Base-by-base conservation (phyloP, 2,113 vertebrate species). In the Columba janthina region DNA sequence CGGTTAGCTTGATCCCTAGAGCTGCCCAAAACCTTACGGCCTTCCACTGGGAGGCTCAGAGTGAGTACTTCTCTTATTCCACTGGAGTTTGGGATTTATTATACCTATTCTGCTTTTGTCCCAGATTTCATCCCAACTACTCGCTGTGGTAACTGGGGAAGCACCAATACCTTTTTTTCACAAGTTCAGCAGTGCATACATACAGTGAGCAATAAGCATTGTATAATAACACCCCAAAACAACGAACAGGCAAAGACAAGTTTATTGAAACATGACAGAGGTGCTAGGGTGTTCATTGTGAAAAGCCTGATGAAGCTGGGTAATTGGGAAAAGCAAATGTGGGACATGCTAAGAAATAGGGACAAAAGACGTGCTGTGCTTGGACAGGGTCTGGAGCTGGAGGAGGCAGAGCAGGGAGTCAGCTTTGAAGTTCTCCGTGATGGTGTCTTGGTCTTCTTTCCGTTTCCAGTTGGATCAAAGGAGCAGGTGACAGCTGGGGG, bases 101-200 rank as follows among this genome's bases (percentile, higher is more conserved):
- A 12, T 46, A n/a, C 26, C 19, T 56, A 0, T 61, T 72, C 48
- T 50, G 42, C 34, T 81, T 88, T 92, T 56, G 42, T 53, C 51
- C 31, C 64, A 64, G 15, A 83, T 83, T 84, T 86, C 53, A 58
- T 44, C 21, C 42, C 64, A 67, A 8, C 9, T 36, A 4, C 12
- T 83, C 74, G 51, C 28, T 12, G 11, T 66, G 8, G 7, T 62
- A 46, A 25, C 22, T 34, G 24, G 3, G 9, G 9, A 80, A 77
- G 26, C 5, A 60, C 31, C 14, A 46, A 4, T 12, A 26, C 3
- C 5, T 18, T 5, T 4, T 78, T 69, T 61, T 9, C 36, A 15
- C 2, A 1, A 74, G 34, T n/a, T 75, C 21, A 64, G 65, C 65
- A 71, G 24, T 12, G 6, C 1, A 3, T 53, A 36, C 2, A 0